These are phyloP conservation scores for Apotomis betuletana DNA, from an alignment of 2,888 invertebrate species.

Conservation along the genomic window DNA sequence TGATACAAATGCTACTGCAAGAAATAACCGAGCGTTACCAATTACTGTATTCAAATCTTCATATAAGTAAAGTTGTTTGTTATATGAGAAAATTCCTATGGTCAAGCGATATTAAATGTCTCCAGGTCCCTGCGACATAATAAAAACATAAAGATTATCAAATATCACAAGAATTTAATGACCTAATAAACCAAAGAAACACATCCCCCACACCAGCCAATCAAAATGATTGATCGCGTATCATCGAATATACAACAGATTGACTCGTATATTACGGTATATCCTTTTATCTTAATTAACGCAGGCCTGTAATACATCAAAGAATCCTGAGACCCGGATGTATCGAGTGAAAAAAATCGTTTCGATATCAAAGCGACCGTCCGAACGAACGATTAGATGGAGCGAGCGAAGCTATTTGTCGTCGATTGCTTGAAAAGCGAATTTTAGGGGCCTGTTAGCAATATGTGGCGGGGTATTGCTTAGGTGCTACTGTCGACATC, in stretches of 20 bases:
- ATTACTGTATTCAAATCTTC: too few relatives aligned
- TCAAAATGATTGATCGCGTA: not conserved
- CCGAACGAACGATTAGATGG: constrained; percentile 26
- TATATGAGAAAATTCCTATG: too few relatives aligned
- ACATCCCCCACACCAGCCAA: not conserved
- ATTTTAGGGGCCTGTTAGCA: too few relatives aligned
- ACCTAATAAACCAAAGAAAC: not conserved
- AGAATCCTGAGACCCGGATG: constrained; percentile 2
- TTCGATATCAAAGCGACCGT: constrained; percentile 28
- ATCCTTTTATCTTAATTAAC: constrained; percentile 25
- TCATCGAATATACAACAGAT: not conserved
- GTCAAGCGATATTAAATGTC: too few relatives aligned
- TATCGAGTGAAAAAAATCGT: constrained; percentile 26
- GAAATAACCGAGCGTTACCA: too few relatives aligned
- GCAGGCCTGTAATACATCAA: constrained; percentile 15
- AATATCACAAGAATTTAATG: constrained; percentile 6
- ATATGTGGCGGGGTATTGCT: too few relatives aligned
- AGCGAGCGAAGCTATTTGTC: not conserved
- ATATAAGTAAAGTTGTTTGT: too few relatives aligned
- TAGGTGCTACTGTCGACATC: too few relatives aligned
- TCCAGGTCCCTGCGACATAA: not conserved
- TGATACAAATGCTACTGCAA: too few relatives aligned
- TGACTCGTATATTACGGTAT: not conserved
- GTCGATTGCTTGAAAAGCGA: too few relatives aligned
- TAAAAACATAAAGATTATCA: not conserved